phyloP scores from a whole-genome alignment of 2,797 vertebrate genomes.

The Poecilia picta region DNA sequence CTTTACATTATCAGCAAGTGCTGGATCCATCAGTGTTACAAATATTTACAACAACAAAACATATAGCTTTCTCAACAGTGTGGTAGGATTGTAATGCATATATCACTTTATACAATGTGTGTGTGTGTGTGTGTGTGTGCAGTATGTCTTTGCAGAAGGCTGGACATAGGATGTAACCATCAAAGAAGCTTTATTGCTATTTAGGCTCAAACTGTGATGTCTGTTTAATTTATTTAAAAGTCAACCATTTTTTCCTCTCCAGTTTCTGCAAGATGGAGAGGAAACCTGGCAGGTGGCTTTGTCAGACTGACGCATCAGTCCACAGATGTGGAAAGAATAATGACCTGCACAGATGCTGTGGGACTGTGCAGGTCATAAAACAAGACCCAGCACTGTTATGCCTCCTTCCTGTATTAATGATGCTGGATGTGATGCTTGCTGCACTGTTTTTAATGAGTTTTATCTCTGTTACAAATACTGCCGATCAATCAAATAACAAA shows the following conservation, averaged over 20 bases:
- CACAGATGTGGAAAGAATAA: conserved; percentile 19
- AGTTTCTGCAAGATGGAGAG: conserved; percentile 55
- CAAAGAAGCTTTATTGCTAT: conserved; percentile 17
- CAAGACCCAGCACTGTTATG: conserved; percentile 10
- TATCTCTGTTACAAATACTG: neutral
- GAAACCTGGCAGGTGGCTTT: conserved; percentile 22
- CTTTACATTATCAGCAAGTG: conserved; percentile 64
- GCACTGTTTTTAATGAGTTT: conserved; percentile 10
- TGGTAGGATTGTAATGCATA: conserved; percentile 38
- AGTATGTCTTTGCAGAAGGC: neutral
- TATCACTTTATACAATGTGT: conserved; percentile 54
- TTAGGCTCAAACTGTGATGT: conserved; percentile 7
- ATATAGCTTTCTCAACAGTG: conserved; percentile 46
- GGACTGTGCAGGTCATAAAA: too few relatives aligned
- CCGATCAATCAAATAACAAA: conserved; percentile 9
- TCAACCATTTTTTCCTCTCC: conserved; percentile 8
- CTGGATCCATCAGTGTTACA: conserved; percentile 58
- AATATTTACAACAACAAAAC: conserved; percentile 57
- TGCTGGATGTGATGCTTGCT: conserved; percentile 9
- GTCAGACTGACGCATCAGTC: conserved; percentile 13
- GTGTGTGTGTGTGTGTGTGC: conserved; percentile 13
- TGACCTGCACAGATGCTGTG: conserved; percentile 15
- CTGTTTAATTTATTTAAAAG: conserved; percentile 12
- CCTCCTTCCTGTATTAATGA: conserved; percentile 9
- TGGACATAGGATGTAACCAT: conserved; percentile 13